Percentiles rank a stretch among this genome's conserved stretches.
These are phyloP conservation scores for Sisyra nigra DNA, from an alignment of 2,888 invertebrate genomes.

Conservation along the genomic window DNA sequence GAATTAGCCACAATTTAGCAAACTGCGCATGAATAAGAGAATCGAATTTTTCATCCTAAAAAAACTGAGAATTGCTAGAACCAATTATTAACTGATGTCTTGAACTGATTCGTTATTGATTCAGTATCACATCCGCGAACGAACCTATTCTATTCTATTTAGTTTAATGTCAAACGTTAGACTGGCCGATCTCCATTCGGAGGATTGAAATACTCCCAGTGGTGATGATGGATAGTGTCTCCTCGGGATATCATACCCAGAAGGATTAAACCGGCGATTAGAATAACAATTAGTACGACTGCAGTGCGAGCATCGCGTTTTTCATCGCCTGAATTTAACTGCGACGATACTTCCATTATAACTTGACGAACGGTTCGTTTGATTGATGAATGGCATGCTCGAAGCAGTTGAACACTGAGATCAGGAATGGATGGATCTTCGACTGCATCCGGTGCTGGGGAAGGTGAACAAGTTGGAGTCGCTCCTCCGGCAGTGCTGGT, in stretches of 20 bases:
- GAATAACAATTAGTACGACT: conserved; percentile 58
- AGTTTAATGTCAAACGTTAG: background rate
- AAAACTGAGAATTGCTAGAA: too few relatives aligned
- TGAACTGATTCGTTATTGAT: too few relatives aligned
- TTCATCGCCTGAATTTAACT: conserved; percentile 42
- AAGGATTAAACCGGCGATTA: conserved; percentile 62
- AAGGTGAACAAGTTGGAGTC: too few relatives aligned
- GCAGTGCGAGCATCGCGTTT: conserved; percentile 61
- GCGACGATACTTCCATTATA: conserved; percentile 44
- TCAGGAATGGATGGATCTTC: conserved; percentile 49
- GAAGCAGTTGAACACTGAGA: conserved; percentile 50
- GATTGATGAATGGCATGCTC: conserved; percentile 49
- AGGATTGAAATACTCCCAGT: conserved; percentile 81
- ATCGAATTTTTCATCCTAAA: too few relatives aligned
- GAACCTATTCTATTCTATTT: too few relatives aligned
- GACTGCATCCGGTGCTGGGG: background rate
- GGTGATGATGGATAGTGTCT: conserved; percentile 61
- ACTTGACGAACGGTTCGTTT: conserved; percentile 50
- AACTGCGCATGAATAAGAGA: too few relatives aligned
- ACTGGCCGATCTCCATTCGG: conserved; percentile 32
- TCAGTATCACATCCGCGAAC: too few relatives aligned
- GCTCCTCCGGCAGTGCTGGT: background rate
- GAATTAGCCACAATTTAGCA: too few relatives aligned
- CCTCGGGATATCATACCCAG: conserved; percentile 46
- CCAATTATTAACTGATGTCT: too few relatives aligned